These are phyloP conservation scores for Ptiloglossa arizonensis DNA, from an alignment of 1,140 invertebrate species.

Conservation along the genomic window DNA sequence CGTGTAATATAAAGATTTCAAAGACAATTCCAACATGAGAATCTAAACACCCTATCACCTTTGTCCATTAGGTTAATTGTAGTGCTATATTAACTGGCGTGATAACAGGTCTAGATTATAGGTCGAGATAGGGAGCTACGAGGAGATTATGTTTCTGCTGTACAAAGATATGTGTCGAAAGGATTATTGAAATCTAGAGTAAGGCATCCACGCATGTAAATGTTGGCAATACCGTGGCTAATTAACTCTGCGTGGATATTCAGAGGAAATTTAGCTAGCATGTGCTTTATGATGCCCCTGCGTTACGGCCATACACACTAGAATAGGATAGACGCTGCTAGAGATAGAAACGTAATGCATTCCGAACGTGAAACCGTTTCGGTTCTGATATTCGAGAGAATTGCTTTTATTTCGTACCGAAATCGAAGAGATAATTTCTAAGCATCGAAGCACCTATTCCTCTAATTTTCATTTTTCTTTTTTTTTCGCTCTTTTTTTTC, in stretches of 20 bases:
- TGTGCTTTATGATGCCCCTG: background rate
- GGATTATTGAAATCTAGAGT: background rate
- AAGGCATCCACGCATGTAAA: conserved; percentile 17
- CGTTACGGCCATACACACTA: background rate
- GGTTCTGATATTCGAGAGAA: too few relatives aligned
- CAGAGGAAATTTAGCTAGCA: background rate
- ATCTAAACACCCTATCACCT: background rate
- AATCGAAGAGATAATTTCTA: background rate
- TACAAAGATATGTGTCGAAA: conserved; percentile 6
- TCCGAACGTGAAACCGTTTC: too few relatives aligned
- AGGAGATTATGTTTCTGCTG: background rate
- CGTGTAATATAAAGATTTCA: background rate
- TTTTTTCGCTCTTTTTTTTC: too few relatives aligned
- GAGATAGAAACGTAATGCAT: background rate
- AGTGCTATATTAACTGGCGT: background rate
- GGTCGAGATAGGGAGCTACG: background rate
- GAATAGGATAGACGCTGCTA: background rate
- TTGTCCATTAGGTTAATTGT: conserved; percentile 12
- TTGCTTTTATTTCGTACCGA: too few relatives aligned
- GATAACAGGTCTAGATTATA: background rate
- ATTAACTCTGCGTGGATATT: background rate
- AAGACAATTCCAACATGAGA: conserved; percentile 34
- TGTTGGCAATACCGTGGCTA: conserved; percentile 10
- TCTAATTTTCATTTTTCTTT: too few relatives aligned
- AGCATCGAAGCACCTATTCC: background rate